These are phyloP conservation scores for Phocoena phocoena DNA, from an alignment of 2,113 vertebrate species.

Conservation along the genomic window DNA sequence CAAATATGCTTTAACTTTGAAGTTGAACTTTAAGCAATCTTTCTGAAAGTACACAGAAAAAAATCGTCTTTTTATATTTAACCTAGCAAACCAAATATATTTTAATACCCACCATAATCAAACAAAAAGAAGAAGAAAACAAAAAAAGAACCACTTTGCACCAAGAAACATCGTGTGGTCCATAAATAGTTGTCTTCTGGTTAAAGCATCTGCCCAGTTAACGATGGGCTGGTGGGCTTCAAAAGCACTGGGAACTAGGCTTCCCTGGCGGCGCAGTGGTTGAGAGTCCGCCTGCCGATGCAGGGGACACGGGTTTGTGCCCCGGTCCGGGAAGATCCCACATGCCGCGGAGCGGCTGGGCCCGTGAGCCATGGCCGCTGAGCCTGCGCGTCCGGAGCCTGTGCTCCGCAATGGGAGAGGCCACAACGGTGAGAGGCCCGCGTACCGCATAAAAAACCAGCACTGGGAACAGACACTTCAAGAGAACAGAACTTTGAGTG, in stretches of 20 bases:
- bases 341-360: no score
- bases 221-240: background rate
- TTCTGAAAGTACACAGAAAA: background rate
- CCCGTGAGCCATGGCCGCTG: no score
- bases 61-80: background rate
- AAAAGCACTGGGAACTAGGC: background rate
- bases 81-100: background rate
- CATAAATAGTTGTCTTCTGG: background rate
- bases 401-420: no score
- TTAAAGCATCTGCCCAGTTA: background rate
- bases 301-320: no score
- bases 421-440: rapidly evolving
- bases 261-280: no score
- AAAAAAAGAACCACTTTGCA: background rate
- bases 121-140: background rate
- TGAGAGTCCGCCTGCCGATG: no score
- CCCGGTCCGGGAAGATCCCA: rapidly evolving
- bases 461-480: background rate
- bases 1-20: background rate
- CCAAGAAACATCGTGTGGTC: background rate
- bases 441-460: no score
- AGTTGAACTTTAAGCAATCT: background rate
- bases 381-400: no score
- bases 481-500: background rate
- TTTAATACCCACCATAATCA: background rate